Percentiles rank a stretch among this genome's conserved stretches.
Evolutionary conservation across 2,113 vertebrate genomes (phyloP).

Genomic region (Noctilio leporinus): DNA sequence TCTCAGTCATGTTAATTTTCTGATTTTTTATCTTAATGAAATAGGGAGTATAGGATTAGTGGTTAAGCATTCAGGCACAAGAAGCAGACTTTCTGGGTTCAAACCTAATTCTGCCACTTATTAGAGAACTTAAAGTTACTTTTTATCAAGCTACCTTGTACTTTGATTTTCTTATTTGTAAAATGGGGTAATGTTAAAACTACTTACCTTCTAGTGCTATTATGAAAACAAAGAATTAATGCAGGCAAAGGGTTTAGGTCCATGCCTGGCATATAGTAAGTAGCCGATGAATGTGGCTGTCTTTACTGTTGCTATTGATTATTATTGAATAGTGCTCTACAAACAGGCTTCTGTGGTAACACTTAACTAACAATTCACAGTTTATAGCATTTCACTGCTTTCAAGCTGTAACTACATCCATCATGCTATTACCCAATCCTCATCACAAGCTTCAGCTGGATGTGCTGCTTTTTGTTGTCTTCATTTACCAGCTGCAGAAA

Average conservation of each 20-base stretch:
- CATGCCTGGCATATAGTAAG: neutral
- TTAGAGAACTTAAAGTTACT: neutral
- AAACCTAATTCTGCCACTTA: neutral
- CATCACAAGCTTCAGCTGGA: neutral
- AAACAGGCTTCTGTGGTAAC: neutral
- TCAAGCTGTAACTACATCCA: neutral
- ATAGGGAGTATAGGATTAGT: neutral
- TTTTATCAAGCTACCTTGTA: neutral
- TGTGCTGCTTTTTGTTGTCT: neutral
- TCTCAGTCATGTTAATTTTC: neutral
- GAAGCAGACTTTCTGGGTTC: neutral
- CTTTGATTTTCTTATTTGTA: neutral
- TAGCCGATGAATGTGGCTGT: neutral
- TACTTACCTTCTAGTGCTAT: neutral
- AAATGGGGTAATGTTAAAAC: neutral
- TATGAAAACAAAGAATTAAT: neutral
- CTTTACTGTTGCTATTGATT: neutral
- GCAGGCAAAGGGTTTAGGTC: neutral
- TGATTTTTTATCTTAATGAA: neutral
- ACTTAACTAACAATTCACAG: neutral
- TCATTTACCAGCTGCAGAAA: neutral
- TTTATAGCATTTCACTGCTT: neutral
- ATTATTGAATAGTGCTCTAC: neutral
- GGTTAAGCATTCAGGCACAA: neutral
- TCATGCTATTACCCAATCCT: neutral